Percentiles rank a stretch among this genome's conserved stretches.
Conservation (phyloP, 1,140 invertebrate species). For the Trypoxylus dichotomus region DNA sequence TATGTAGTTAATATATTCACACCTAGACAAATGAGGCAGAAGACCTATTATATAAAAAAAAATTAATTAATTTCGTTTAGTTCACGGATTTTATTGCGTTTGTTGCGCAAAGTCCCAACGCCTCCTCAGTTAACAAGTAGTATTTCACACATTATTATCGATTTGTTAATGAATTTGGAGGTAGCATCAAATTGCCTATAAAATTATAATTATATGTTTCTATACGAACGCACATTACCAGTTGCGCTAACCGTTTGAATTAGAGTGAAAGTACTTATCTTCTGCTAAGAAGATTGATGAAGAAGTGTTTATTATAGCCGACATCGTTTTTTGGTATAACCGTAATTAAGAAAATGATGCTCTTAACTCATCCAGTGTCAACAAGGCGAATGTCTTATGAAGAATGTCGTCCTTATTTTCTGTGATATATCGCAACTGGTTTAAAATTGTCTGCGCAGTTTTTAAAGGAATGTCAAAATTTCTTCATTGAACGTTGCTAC, state of each 20-base stretch:
- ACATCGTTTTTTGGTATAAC: no score
- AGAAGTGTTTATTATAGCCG: not conserved
- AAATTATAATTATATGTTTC: not conserved
- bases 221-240: no score
- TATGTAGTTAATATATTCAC: constrained; percentile 2
- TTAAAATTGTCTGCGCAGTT: no score
- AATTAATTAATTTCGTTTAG: not conserved
- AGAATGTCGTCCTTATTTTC: no score
- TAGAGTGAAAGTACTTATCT: no score
- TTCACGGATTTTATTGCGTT: not conserved
- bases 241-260: no score
- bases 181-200: not conserved
- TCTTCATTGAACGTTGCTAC: no score
- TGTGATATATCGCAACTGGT: no score
- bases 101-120: not conserved
- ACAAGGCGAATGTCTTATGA: no score
- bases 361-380: no score
- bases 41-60: not conserved
- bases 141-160: not conserved
- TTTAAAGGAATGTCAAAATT: no score
- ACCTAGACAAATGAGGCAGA: not conserved
- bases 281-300: not conserved
- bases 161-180: not conserved
- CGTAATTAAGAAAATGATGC: no score
- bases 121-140: not conserved